Conservation (phyloP, 1,140 invertebrate genomes). For the Listronotus bonariensis region DNA sequence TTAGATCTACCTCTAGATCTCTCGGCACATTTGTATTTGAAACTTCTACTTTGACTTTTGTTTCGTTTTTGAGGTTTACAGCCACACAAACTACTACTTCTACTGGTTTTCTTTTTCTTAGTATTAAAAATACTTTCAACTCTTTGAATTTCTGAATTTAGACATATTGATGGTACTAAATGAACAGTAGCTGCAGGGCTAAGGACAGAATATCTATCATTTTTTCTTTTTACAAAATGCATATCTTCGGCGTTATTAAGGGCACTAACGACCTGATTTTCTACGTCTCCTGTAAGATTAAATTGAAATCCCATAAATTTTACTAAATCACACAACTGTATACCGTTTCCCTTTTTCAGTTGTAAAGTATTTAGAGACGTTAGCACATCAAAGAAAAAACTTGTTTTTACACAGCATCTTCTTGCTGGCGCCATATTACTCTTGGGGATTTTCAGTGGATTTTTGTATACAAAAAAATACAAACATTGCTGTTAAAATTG, state of each 20-base stretch:
- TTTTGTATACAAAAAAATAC: no score
- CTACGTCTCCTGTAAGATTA: constrained; percentile 31
- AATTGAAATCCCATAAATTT: constrained; percentile 32
- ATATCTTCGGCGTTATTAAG: constrained; percentile 23
- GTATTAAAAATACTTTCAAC: constrained; percentile 30
- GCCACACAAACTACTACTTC: not conserved
- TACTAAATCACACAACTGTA: constrained; percentile 26
- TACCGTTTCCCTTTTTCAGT: constrained; percentile 12
- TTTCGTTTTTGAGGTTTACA: not conserved
- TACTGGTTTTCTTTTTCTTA: constrained; percentile 6
- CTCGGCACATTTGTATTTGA: no score
- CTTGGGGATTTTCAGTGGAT: not conserved
- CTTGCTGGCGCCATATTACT: constrained; percentile 17
- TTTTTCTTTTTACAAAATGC: constrained; percentile 23
- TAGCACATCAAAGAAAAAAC: constrained; percentile 34
- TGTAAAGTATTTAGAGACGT: constrained; percentile 28
- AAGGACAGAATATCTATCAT: constrained; percentile 32
- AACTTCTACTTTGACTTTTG: not conserved
- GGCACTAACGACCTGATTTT: constrained; percentile 34
- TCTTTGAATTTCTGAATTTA: constrained; percentile 32
- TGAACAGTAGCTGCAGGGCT: constrained; percentile 37
- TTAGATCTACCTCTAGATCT: no score
- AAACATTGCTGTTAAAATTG: no score
- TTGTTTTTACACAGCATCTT: constrained; percentile 25
- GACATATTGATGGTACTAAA: constrained; percentile 22